phyloP scores from a whole-genome alignment of 2,888 invertebrate species.

The Arctia plantaginis region DNA sequence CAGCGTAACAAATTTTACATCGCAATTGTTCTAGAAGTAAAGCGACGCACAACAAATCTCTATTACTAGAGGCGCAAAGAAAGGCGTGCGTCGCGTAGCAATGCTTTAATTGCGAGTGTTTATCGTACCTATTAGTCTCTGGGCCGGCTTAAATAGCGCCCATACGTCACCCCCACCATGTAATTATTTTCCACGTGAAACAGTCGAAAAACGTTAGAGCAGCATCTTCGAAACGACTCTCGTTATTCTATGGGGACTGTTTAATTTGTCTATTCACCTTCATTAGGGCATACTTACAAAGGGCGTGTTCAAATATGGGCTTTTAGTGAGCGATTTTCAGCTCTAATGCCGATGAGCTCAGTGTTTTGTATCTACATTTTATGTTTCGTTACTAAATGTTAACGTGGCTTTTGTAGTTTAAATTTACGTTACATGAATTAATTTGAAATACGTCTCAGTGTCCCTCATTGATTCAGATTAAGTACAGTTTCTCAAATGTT shows the following conservation, averaged over 20 bases:
- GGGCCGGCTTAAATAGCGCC: slow-evolving; percentile 82
- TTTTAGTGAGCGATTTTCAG: slow-evolving; percentile 43
- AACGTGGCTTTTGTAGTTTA: neutral
- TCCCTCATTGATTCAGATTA: neutral
- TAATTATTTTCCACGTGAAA: slow-evolving; percentile 84
- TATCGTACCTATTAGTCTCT: slow-evolving; percentile 83
- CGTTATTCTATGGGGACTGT: slow-evolving; percentile 69
- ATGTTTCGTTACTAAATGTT: slow-evolving; percentile 19
- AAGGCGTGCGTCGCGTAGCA: slow-evolving; percentile 84
- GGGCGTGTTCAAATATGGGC: slow-evolving; percentile 57
- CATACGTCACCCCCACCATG: slow-evolving; percentile 83
- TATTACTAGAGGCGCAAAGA: slow-evolving; percentile 80
- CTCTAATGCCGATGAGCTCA: slow-evolving; percentile 33
- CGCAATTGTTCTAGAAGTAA: slow-evolving; percentile 53
- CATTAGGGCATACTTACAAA: slow-evolving; percentile 60
- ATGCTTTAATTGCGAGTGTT: slow-evolving; percentile 85
- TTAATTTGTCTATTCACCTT: slow-evolving; percentile 77
- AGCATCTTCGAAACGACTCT: slow-evolving; percentile 63
- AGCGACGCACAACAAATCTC: slow-evolving; percentile 73
- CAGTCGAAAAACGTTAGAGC: slow-evolving; percentile 77
- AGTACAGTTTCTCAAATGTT: neutral
- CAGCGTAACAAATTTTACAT: slow-evolving; percentile 48
- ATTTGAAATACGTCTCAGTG: neutral
- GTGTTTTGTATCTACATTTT: slow-evolving; percentile 29
- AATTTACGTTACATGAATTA: neutral